phyloP scores from a whole-genome alignment of 2,888 invertebrate species.

The Monochamus alternatus region DNA sequence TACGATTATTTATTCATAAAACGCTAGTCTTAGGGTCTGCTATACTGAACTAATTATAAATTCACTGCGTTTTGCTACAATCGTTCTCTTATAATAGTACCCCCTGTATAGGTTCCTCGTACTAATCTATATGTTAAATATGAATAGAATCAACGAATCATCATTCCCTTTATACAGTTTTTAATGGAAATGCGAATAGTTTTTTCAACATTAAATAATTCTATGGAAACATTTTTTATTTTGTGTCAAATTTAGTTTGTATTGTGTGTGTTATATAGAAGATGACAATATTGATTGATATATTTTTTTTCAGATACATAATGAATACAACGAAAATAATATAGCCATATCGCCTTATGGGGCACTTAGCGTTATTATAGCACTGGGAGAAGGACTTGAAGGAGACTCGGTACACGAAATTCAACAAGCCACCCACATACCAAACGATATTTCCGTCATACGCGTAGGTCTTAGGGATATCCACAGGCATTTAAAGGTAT shows the following conservation, averaged over 20 bases:
- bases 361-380: constrained; percentile 84
- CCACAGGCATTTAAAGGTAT: constrained; percentile 83
- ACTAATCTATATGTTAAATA: too few relatives aligned
- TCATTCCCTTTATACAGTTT: too few relatives aligned
- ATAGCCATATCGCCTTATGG: constrained; percentile 91
- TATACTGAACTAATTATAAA: too few relatives aligned
- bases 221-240: too few relatives aligned
- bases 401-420: constrained; percentile 84
- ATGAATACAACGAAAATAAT: constrained; percentile 83
- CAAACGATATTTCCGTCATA: constrained; percentile 81
- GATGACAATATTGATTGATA: background rate
- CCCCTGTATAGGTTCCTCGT: too few relatives aligned
- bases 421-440: constrained; percentile 79
- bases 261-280: background rate
- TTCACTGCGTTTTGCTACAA: too few relatives aligned
- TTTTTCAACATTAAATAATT: too few relatives aligned
- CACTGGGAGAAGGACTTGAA: constrained; percentile 84
- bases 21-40: too few relatives aligned
- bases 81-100: too few relatives aligned
- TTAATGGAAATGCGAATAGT: too few relatives aligned
- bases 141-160: too few relatives aligned
- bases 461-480: constrained; percentile 88
- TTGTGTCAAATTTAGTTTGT: background rate
- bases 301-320: constrained; percentile 74
- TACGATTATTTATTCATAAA: too few relatives aligned